Evolutionary conservation across 2,797 vertebrate species (phyloP), one percentile per base, ranked within the genome.

Genomic region (Falco naumanni): DNA sequence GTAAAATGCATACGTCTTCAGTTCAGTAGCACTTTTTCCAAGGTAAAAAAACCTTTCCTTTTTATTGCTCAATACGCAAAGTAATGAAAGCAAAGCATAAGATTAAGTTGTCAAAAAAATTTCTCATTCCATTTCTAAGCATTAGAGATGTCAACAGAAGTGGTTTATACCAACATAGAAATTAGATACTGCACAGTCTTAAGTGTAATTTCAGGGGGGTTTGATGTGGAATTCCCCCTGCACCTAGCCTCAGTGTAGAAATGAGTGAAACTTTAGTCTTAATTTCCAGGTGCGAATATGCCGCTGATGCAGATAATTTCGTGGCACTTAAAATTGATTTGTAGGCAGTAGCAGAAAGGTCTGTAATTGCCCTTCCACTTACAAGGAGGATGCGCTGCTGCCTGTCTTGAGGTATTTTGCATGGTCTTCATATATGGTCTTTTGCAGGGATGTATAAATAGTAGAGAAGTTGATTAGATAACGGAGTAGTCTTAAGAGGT

Each of bases 1-100:
- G 99, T 99, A 93, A 99, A 99, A 34, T 99, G 98, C 96, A 98
- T 99, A 93, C 98, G 99, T 56, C 98, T 99, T 97, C 99, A 99
- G 98, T 98, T 98, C 94, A 97, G 96, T 33, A 97, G 90, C 54
- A 76, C 53, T 83, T 97, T 96, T 92, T 97, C 96, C 80, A 98
- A 98, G 98, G 98, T 98, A 93, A 95, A 94, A 56, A 43, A n/a
- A 4, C 9, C 25, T 56, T 92, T 64, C 10, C 39, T 39, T 87
- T 87, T 80, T 28, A 25, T 65, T 70, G 26, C 45, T 92, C 57
- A 50, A 17, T 9, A 37, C 81, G 41, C 64, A 80, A 57, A 33
- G 91, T 89, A 94, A 81, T 83, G 90, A 86, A 76, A 71, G 25
- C n/a, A 84, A 81, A 80, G 26, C 13, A 1, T 41, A 60, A 63